Evolutionary conservation across 1,140 invertebrate genomes (phyloP).

Genomic region (Lordiphosa stackelbergi): DNA sequence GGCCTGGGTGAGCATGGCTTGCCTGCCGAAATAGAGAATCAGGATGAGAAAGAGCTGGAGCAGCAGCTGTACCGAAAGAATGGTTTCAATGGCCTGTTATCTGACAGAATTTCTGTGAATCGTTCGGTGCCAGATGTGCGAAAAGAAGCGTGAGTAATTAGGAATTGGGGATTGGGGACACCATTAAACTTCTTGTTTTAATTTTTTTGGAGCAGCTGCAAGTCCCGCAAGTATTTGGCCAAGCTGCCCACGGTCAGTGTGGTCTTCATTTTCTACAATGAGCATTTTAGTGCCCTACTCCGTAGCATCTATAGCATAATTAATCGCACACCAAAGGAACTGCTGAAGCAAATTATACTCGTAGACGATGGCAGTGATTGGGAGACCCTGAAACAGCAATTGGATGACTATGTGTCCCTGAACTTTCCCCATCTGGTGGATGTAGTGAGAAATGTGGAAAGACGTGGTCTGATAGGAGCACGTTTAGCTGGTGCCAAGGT

Average conservation of each 20-base stretch:
- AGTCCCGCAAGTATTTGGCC: constrained; percentile 85
- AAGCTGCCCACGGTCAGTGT: constrained; percentile 89
- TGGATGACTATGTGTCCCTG: constrained; percentile 86
- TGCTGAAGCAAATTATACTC: constrained; percentile 93
- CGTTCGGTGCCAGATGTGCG: constrained; percentile 88
- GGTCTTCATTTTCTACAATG: constrained; percentile 96
- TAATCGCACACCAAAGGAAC: constrained; percentile 87
- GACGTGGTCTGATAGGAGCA: constrained; percentile 92
- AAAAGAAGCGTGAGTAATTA: constrained; percentile 79
- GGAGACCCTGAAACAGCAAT: constrained; percentile 82
- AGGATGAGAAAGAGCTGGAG: constrained; percentile 76
- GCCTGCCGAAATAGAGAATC: constrained; percentile 78
- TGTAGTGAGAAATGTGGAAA: constrained; percentile 84
- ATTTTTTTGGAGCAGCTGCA: constrained; percentile 81
- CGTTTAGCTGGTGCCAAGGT: constrained; percentile 89
- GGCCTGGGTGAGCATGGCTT: constrained; percentile 86
- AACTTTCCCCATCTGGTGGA: constrained; percentile 85
- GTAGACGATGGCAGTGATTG: constrained; percentile 94
- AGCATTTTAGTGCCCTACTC: constrained; percentile 91
- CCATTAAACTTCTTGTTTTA: too few relatives aligned
- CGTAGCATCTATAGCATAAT: constrained; percentile 90
- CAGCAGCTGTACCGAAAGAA: constrained; percentile 84
- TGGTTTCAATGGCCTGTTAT: constrained; percentile 89
- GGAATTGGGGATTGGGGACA: too few relatives aligned
- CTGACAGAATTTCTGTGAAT: constrained; percentile 87